A percentile compares a stretch with the other conserved stretches of the same genome.
Evolutionary conservation across 2,888 invertebrate species (phyloP).

Genomic region (Pelosia muscerda): DNA sequence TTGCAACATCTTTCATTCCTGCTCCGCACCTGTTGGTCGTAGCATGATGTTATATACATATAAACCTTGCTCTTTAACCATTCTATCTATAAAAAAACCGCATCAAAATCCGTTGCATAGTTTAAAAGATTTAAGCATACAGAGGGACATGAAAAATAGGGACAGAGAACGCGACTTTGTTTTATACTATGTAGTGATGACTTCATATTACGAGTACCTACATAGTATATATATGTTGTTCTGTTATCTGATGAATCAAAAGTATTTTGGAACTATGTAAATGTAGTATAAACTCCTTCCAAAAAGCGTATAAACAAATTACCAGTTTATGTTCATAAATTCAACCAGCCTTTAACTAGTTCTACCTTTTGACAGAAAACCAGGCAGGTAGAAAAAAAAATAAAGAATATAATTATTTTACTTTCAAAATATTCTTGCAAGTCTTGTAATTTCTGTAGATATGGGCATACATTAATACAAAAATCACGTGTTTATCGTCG

Average conservation of each 20-base stretch:
- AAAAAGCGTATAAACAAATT: neutral
- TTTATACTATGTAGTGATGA: no score
- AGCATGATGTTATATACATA: no score
- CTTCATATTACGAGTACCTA: neutral
- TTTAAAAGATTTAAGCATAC: no score
- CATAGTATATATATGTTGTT: neutral
- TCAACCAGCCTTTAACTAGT: neutral
- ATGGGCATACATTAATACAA: neutral
- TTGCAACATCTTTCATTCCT: no score
- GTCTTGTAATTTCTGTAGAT: neutral
- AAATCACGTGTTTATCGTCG: slow-evolving; percentile 8
- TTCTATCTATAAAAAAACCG: no score
- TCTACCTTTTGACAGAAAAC: neutral
- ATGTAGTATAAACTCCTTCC: neutral
- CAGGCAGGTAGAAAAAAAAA: no score
- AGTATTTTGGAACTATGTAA: neutral
- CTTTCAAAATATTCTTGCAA: neutral
- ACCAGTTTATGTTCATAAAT: neutral
- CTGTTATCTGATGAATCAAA: neutral
- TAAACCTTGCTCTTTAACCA: no score
- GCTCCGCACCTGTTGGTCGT: no score
- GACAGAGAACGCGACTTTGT: no score
- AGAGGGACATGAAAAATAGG: no score
- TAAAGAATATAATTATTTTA: neutral
- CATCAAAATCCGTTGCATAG: no score